Base-by-base conservation (phyloP, 2,113 vertebrate species). In the Lathamus discolor region DNA sequence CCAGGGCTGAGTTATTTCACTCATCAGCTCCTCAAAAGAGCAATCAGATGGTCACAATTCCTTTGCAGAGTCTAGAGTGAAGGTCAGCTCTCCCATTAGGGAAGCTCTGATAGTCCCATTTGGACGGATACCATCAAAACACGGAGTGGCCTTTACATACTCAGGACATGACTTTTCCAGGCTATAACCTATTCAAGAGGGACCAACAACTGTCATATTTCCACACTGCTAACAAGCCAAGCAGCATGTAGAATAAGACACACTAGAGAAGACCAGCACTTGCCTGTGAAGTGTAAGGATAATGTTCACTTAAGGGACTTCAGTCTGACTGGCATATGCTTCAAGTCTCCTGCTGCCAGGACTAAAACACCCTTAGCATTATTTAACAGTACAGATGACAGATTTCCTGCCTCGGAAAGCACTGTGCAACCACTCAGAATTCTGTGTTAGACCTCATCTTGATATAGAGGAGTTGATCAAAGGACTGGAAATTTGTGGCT, bases 351-450 rank as follows among this genome's bases (percentile, higher is more conserved):
- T 70, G 55, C 86, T 88, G 68, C 64, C 73, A 92, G 73, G 43
- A 68, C 86, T 90, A 76, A 75, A 90, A 86, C 83, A 88, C 35
- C 76, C 51, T 41, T 27, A 69, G 95, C 88, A 81, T 88, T 92
- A 81, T 84, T 91, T 75, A 88, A 67, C 72, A 78, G 66, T 67
- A 43, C 31, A 86, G 46, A 35, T 92, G 91, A 93, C 86, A 92
- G 70, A 20, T 67, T 48, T 80, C 55, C 73, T 51, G 29, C 66
- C 92, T 92, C 51, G 20, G 51, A 77, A 93, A 90, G n/a, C 44
- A 43, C 1, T 18, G 19, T 24, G 41, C 4, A 7, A 3, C 59
- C 0, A 3, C 95, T 88, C 64, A 17, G 92, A 86, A 77, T 90
- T 94, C 46, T 35, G 25, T 3, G 5, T 81, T 88, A 88, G 54